These are phyloP conservation scores for Bruchidius siliquastri DNA, from an alignment of 2,888 invertebrate genomes.

Conservation along the genomic window DNA sequence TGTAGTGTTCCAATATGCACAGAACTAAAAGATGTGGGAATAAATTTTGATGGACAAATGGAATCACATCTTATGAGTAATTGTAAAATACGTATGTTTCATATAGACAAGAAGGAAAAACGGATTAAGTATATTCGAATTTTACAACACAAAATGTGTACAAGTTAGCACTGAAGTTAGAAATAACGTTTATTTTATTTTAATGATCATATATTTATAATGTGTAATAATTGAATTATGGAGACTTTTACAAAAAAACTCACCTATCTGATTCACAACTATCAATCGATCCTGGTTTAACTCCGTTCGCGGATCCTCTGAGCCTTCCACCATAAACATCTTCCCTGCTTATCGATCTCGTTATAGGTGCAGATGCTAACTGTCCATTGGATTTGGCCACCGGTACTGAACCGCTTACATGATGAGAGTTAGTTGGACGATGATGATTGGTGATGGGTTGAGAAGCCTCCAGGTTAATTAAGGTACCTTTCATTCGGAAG, in stretches of 20 bases:
- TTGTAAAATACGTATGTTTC: too few relatives aligned
- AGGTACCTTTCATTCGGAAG: slow-evolving; percentile 37
- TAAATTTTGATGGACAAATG: too few relatives aligned
- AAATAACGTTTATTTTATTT: too few relatives aligned
- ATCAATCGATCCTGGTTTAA: slow-evolving; percentile 40
- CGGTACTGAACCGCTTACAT: not conserved
- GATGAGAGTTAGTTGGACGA: slow-evolving; percentile 8
- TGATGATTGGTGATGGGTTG: slow-evolving; percentile 12
- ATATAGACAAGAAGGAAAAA: too few relatives aligned
- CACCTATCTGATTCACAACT: slow-evolving; percentile 55
- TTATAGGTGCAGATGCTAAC: slow-evolving; percentile 22
- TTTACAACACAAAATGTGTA: too few relatives aligned
- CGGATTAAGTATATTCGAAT: too few relatives aligned
- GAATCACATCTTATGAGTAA: too few relatives aligned
- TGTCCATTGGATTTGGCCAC: slow-evolving; percentile 49
- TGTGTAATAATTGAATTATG: too few relatives aligned
- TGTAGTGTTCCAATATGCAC: too few relatives aligned
- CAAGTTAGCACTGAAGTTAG: too few relatives aligned
- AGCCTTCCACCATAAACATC: slow-evolving; percentile 35
- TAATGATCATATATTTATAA: too few relatives aligned
- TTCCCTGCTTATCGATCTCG: slow-evolving; percentile 37
- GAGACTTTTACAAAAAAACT: slow-evolving; percentile 7
- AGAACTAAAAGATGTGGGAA: too few relatives aligned
- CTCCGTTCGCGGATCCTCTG: not conserved
- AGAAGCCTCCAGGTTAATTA: slow-evolving; percentile 50